phyloP scores from a whole-genome alignment of 2,888 invertebrate species.

The Maniola hyperantus region DNA sequence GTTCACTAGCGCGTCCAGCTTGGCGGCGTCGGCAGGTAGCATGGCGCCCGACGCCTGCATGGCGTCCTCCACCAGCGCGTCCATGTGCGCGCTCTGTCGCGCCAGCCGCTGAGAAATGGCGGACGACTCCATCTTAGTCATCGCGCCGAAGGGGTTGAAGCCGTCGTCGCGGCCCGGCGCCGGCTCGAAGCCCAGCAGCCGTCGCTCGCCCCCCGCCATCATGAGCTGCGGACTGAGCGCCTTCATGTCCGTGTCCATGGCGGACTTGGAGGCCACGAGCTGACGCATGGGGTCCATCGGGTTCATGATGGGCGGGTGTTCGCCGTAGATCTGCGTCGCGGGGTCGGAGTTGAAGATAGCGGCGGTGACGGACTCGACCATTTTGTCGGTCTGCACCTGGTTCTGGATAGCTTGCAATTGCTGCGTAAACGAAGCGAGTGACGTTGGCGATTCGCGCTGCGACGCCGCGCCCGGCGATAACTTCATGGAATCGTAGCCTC shows the following conservation, averaged over 20 bases:
- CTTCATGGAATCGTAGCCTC: constrained; percentile 77
- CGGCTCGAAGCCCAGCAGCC: constrained; percentile 58
- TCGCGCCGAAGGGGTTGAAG: constrained; percentile 69
- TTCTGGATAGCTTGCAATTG: constrained; percentile 76
- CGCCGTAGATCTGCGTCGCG: constrained; percentile 63
- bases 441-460: constrained; percentile 65
- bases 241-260: constrained; percentile 58
- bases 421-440: constrained; percentile 70
- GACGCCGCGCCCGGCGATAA: constrained; percentile 77
- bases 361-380: constrained; percentile 78
- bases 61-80: constrained; percentile 75
- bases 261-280: constrained; percentile 58
- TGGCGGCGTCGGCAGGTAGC: constrained; percentile 70
- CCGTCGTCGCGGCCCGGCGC: constrained; percentile 49
- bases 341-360: constrained; percentile 75
- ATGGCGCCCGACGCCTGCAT: constrained; percentile 75
- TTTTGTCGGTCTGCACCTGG: constrained; percentile 78
- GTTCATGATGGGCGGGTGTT: constrained; percentile 51
- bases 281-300: constrained; percentile 59
- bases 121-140: constrained; percentile 66
- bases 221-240: constrained; percentile 60
- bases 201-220: constrained; percentile 54
- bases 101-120: constrained; percentile 68
- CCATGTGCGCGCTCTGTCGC: constrained; percentile 74
- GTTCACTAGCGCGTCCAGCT: constrained; percentile 84